phyloP scores from a whole-genome alignment of 1,140 invertebrate genomes.

The Penaeus japonicus region DNA sequence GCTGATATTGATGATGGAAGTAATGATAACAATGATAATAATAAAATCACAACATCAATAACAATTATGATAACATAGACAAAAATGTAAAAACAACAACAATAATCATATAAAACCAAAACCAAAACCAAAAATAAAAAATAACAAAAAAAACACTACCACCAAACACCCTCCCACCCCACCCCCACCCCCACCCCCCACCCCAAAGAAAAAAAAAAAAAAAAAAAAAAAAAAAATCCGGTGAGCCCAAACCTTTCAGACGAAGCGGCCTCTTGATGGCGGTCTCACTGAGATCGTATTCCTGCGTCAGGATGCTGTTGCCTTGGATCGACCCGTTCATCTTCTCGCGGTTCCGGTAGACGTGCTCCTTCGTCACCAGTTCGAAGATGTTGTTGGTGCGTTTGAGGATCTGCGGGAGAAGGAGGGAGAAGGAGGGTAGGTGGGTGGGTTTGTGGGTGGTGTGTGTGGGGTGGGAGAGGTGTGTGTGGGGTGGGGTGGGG shows the following conservation, averaged over 20 bases:
- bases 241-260: constrained; percentile 24
- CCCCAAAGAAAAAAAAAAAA: no score
- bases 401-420: constrained; percentile 80
- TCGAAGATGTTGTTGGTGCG: constrained; percentile 97
- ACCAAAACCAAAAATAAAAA: no score
- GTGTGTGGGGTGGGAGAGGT: background rate
- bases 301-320: background rate
- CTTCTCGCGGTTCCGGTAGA: background rate
- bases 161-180: no score
- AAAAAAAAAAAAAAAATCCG: no score
- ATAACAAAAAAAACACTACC: no score
- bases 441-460: background rate
- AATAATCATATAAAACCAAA: no score
- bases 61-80: no score
- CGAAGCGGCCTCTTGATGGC: background rate
- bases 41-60: no score
- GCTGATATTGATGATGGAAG: no score
- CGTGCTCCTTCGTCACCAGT: constrained; percentile 80
- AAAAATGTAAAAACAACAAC: no score
- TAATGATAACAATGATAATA: no score
- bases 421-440: background rate
- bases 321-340: constrained; percentile 18
- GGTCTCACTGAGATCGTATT: background rate
- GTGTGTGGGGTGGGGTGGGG: background rate
- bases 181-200: background rate